These are phyloP conservation scores for Halcyon badia DNA, from an alignment of 2,797 vertebrate species.

Conservation along the genomic window DNA sequence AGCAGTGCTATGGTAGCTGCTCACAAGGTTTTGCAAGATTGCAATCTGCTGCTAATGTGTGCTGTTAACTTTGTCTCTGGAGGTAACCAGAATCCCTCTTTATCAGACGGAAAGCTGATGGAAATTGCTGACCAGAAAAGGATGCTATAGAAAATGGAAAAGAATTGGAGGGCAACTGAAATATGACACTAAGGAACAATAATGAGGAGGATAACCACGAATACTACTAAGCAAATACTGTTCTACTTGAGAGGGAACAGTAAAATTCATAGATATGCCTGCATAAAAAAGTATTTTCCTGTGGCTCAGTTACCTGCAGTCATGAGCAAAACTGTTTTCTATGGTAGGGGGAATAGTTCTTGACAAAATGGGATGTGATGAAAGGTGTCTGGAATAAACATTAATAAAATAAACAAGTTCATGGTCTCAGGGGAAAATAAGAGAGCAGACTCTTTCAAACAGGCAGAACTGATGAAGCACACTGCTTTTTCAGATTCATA, in stretches of 20 bases:
- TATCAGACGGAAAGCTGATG: not conserved
- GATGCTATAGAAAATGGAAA: not conserved
- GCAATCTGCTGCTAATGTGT: not conserved
- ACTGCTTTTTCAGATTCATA: constrained; percentile 49
- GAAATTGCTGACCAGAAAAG: constrained; percentile 6
- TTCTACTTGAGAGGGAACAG: not conserved
- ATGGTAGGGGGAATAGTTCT: not conserved
- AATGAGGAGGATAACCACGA: not conserved
- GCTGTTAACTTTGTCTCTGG: not conserved
- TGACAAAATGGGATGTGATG: not conserved
- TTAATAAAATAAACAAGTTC: constrained; percentile 6
- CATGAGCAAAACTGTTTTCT: not conserved
- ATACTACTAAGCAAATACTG: not conserved
- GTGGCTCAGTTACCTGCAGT: not conserved
- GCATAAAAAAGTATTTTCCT: not conserved
- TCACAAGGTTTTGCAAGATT: not conserved
- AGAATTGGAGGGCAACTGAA: not conserved
- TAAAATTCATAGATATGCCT: not conserved
- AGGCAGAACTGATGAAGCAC: constrained; percentile 10
- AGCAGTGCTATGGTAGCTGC: not conserved
- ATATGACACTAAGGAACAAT: not conserved
- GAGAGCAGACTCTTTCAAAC: constrained; percentile 35
- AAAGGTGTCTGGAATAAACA: constrained; percentile 41
- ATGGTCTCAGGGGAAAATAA: constrained; percentile 7
- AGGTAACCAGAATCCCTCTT: not conserved